Conservation (phyloP, 2,888 invertebrate species). For the Girardia tigrina region DNA sequence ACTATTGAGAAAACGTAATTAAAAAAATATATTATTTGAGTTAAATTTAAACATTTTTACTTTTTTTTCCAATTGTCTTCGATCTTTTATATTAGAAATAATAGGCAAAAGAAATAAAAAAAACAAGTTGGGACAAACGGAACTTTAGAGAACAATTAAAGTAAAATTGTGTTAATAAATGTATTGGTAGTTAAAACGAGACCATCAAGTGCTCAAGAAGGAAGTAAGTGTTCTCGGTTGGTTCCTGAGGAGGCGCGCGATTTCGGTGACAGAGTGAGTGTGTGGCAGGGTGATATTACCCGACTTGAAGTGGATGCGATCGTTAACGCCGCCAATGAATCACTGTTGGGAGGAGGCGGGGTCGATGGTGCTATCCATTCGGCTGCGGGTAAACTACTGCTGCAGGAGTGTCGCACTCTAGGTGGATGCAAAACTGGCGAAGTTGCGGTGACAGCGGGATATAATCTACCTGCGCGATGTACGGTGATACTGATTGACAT, state of each 20-base stretch:
- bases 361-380: slow-evolving; percentile 78
- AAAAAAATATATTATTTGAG: too few relatives aligned
- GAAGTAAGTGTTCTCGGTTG: too few relatives aligned
- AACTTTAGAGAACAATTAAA: too few relatives aligned
- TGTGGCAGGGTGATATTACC: slow-evolving; percentile 64
- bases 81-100: too few relatives aligned
- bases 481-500: neutral
- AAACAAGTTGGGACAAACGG: too few relatives aligned
- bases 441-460: slow-evolving; percentile 64
- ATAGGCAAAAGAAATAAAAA: too few relatives aligned
- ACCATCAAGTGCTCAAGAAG: too few relatives aligned
- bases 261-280: neutral
- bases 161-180: too few relatives aligned
- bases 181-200: too few relatives aligned
- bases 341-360: slow-evolving; percentile 66
- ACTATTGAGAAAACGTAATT: too few relatives aligned
- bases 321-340: slow-evolving; percentile 73
- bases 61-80: too few relatives aligned
- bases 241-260: neutral
- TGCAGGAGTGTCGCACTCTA: slow-evolving; percentile 61
- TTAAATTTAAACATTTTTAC: too few relatives aligned
- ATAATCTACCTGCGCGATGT: slow-evolving; percentile 67
- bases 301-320: slow-evolving; percentile 70
- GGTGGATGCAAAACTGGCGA: slow-evolving; percentile 66
- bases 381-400: slow-evolving; percentile 60